Base-by-base conservation (phyloP, 1,140 invertebrate genomes). In the Orchesella cincta region DNA sequence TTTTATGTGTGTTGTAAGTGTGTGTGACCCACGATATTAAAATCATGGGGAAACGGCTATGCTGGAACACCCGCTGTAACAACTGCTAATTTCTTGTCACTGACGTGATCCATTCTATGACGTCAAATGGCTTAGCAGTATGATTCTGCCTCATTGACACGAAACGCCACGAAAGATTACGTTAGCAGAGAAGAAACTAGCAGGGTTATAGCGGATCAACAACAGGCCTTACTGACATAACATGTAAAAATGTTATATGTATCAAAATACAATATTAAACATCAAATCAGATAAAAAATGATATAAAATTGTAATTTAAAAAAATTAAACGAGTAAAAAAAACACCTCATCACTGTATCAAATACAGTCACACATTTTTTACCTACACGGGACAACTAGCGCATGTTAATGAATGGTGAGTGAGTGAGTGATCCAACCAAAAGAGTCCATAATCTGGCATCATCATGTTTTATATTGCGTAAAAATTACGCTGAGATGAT, bases 11-110 rank as follows among this genome's bases (percentile, higher is more conserved):
- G 62, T 67, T 57, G 52, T 14, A 57, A 57, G 62, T 67, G 62
- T 67, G 62, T 67, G 62, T 67, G 62, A 67, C 62, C n/a, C 62
- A 67, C 23, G 62, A 67, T 46, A 46, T 2, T 67, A n/a, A 67
- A 67, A 67, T 67, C 62, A 67, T 67, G 62, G 62, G 62, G 31
- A 67, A 67, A 31, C 26, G 62, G 62, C 62, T 67, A 29, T 67
- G 62, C 62, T 33, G 52, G 23, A 23, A 57, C 23, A 57, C 23
- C 52, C 52, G 23, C 52, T 26, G 23, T 57, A 57, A 57, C 23
- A 14, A n/a, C 3, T 57, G 52, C 52, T 57, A n/a, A 23, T 57
- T 57, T 57, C 52, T 57, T 46, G 20, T 12, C 39, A 20, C 39
- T 46, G 8, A 46, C 39, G 20, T 12, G 20, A 20, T 20, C 8